Conservation (phyloP, 2,113 vertebrate species). For the Perca schrenkii region DNA sequence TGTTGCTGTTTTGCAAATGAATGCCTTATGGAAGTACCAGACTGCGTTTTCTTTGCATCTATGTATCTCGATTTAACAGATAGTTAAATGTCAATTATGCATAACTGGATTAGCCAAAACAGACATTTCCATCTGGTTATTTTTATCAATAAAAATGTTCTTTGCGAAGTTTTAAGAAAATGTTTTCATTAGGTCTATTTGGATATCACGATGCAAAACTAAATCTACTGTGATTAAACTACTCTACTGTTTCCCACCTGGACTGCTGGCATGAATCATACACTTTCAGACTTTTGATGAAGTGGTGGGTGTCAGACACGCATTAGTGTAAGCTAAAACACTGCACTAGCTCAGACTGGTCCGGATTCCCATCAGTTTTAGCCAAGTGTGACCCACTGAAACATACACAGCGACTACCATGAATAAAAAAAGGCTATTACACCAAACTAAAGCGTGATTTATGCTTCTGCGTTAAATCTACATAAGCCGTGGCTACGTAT, state of each 20-base stretch:
- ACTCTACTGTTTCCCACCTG: not conserved
- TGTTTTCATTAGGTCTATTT: not conserved
- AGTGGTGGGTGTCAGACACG: not conserved
- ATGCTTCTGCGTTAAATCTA: too few species aligned
- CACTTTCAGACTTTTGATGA: not conserved
- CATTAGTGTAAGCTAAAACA: not conserved
- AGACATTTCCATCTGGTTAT: not conserved
- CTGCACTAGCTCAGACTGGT: not conserved
- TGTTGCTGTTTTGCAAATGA: not conserved
- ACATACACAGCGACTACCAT: not conserved
- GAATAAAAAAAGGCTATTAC: not conserved
- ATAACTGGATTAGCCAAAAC: not conserved
- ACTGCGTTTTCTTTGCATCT: not conserved
- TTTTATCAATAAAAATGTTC: not conserved
- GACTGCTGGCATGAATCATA: not conserved
- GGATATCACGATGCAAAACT: not conserved
- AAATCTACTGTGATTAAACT: too few species aligned
- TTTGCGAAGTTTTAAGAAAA: not conserved
- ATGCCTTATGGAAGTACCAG: not conserved
- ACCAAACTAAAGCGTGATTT: too few species aligned
- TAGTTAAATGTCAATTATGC: too few species aligned
- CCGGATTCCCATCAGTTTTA: not conserved
- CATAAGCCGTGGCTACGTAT: too few species aligned
- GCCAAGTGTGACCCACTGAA: not conserved
- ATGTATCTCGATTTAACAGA: not conserved